phyloP scores from a whole-genome alignment of 2,888 invertebrate species.

The Tribolium freemani region DNA sequence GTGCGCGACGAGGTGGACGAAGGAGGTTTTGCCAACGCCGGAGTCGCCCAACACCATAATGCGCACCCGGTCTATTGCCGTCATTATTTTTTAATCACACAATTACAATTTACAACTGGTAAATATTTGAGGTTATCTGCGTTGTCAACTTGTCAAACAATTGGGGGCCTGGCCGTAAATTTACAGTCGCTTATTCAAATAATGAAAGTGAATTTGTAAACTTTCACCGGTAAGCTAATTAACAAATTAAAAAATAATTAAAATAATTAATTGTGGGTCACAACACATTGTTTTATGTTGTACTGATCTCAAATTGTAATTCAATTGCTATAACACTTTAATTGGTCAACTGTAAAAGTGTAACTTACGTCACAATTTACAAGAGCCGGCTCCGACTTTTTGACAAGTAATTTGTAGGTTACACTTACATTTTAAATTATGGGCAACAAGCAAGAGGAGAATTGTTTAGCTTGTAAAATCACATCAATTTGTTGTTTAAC shows the following conservation, averaged over 20 bases:
- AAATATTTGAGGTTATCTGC: too few relatives aligned
- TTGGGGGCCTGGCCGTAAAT: too few relatives aligned
- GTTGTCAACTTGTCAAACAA: neutral
- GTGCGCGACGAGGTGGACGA: slow-evolving; percentile 92
- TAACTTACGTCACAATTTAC: neutral
- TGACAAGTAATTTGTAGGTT: neutral
- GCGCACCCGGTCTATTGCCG: slow-evolving; percentile 90
- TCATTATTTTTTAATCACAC: slow-evolving; percentile 70
- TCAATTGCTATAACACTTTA: too few relatives aligned
- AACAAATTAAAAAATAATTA: too few relatives aligned
- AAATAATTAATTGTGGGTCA: too few relatives aligned
- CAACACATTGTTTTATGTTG: too few relatives aligned
- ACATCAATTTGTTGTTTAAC: slow-evolving; percentile 59
- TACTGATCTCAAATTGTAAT: too few relatives aligned
- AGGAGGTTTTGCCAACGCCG: slow-evolving; percentile 97
- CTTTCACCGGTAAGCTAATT: too few relatives aligned
- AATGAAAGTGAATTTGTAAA: too few relatives aligned
- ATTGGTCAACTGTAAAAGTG: neutral
- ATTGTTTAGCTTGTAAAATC: slow-evolving; percentile 63
- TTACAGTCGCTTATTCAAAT: too few relatives aligned
- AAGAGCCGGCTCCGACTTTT: neutral
- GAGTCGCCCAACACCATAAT: slow-evolving; percentile 91
- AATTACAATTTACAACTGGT: neutral
- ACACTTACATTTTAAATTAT: slow-evolving; percentile 1
- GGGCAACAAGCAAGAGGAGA: slow-evolving; percentile 45